These are phyloP conservation scores for Cyclina sinensis DNA, from an alignment of 1,140 invertebrate genomes.

Conservation along the genomic window DNA sequence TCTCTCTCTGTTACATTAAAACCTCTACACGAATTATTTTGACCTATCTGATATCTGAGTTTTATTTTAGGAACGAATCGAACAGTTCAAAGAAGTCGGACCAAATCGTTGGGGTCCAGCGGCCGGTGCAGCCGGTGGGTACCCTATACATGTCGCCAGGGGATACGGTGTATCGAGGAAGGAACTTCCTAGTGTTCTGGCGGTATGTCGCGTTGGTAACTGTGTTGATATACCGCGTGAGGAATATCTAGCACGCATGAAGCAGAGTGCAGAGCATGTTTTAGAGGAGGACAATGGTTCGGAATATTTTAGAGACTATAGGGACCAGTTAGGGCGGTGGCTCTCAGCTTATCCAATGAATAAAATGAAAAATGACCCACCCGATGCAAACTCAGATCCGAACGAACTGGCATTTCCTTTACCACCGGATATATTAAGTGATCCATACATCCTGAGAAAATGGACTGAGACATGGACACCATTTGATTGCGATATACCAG, in stretches of 20 bases:
- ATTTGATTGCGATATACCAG: slow-evolving; percentile 25
- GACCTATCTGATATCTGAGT: too few relatives aligned
- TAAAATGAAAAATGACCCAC: slow-evolving; percentile 19
- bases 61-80: neutral
- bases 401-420: slow-evolving; percentile 40
- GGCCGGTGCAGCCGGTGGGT: neutral
- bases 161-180: neutral
- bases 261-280: neutral
- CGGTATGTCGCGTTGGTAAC: neutral
- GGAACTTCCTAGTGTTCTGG: neutral
- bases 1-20: too few relatives aligned
- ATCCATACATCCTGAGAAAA: slow-evolving; percentile 3
- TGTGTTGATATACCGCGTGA: neutral
- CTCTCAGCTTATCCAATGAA: neutral
- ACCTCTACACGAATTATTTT: too few relatives aligned
- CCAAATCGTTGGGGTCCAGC: neutral
- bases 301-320: slow-evolving; percentile 16
- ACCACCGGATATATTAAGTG: neutral
- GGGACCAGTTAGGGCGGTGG: neutral
- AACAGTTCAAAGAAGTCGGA: neutral
- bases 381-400: neutral
- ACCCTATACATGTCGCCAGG: slow-evolving; percentile 4
- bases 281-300: slow-evolving; percentile 9
- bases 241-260: neutral
- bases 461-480: slow-evolving; percentile 7